These are phyloP conservation scores for Drosophila serrata DNA, from an alignment of 1,140 invertebrate species.

Conservation along the genomic window DNA sequence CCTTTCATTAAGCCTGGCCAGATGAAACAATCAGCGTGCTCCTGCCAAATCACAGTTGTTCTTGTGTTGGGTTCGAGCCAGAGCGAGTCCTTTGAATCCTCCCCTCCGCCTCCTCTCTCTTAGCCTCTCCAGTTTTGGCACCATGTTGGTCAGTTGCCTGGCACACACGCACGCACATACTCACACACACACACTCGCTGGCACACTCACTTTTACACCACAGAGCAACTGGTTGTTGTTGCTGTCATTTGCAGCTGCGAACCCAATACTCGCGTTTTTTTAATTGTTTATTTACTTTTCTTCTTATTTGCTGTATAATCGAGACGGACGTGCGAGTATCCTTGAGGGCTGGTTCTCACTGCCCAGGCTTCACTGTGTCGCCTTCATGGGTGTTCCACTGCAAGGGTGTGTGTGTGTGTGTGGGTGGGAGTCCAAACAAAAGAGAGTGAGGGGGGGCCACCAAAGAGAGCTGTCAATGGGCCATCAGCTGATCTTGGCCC, in stretches of 20 bases:
- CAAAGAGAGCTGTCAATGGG: slow-evolving; percentile 63
- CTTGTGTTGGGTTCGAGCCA: slow-evolving; percentile 55
- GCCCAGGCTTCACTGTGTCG: slow-evolving; percentile 54
- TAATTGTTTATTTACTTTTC: slow-evolving; percentile 57
- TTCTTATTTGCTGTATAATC: slow-evolving; percentile 78
- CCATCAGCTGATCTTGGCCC: slow-evolving; percentile 75
- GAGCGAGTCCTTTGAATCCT: slow-evolving; percentile 37
- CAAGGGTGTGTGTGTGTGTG: slow-evolving; percentile 32
- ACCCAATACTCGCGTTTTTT: slow-evolving; percentile 49
- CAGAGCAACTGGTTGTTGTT: slow-evolving; percentile 59
- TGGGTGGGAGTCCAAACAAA: background rate
- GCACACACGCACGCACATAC: slow-evolving; percentile 28
- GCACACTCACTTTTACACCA: slow-evolving; percentile 41
- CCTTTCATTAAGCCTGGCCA: slow-evolving; percentile 55
- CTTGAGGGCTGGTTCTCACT: slow-evolving; percentile 33
- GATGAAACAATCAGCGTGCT: slow-evolving; percentile 57
- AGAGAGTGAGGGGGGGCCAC: background rate
- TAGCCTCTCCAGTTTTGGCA: slow-evolving; percentile 60
- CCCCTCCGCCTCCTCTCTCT: slow-evolving; percentile 5
- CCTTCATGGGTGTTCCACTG: slow-evolving; percentile 7
- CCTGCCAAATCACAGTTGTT: slow-evolving; percentile 43
- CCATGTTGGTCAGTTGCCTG: slow-evolving; percentile 67
- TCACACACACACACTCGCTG: slow-evolving; percentile 32
- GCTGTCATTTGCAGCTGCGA: slow-evolving; percentile 56
- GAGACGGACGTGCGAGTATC: slow-evolving; percentile 76